Evolutionary conservation across 2,797 vertebrate genomes (phyloP), one percentile per base, ranked within the genome.

Genomic region (Lycodopsis pacificus): DNA sequence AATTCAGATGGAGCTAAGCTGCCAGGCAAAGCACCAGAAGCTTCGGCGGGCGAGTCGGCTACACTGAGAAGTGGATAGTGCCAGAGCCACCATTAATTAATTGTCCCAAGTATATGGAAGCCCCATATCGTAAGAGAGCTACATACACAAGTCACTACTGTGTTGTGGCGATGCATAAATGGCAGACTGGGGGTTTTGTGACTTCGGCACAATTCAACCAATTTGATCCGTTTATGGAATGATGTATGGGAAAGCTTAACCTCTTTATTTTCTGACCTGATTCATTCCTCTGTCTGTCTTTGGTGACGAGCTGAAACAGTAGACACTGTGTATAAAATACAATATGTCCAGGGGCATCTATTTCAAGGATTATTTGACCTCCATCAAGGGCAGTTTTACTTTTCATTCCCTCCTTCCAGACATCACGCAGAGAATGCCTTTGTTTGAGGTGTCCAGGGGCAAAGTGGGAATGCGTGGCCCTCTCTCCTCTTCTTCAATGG

Each of bases 371-470:
- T 54, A 63, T 69, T 38, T 42, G 36, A 58, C 27, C 57, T 65
- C 57, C n/a, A 54, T 56, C 42, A 80, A 73, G 67, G 71, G 20
- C 58, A 65, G 25, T 64, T 62, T 42, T 78, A 70, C 64, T 72
- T 56, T 61, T 19, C 22, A 14, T 11, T 30, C 53, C 13, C 20
- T 20, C 22, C 69, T 42, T 20, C 25, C 20, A 22, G 66, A 71
- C 76, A 70, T 73, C 51, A 72, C 51, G 76, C 76, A 76, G 69
- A 80, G 69, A 61, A 57, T 15, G 82, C 78, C 84, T 91, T 85
- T 91, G 89, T 87, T 27, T 10, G 53, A 89, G 75, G 56, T 80
- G 79, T 84, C 79, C 79, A 83, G 86, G 83, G 86, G 78, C 79
- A 34, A 69, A 87, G 82, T 79, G 81, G 84, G 84, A 90, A 73